Evolutionary conservation across 1,140 invertebrate species (phyloP), one percentile per base, ranked within the genome.

Genomic region (Aphelenchoides avenae): DNA sequence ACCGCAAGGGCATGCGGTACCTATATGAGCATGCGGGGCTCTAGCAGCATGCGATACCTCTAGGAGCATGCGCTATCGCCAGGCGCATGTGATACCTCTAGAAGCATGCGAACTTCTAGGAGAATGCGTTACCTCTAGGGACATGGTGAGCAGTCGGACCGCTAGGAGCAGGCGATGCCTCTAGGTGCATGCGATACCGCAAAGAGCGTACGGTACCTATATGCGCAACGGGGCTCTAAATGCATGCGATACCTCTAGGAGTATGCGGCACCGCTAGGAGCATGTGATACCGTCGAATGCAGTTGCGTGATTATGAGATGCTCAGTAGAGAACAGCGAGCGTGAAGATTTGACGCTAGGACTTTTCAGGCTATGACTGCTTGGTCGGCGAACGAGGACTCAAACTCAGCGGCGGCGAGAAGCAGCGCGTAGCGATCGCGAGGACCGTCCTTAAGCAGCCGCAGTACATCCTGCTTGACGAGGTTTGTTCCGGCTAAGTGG

Each of bases 351-450:
- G n/a, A n/a, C n/a, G n/a, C n/a, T n/a, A n/a, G n/a, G n/a, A n/a
- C n/a, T n/a, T 2, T 56, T 47, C 40, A 77, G 78, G 76, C 42
- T 80, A 80, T 54, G 76, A 80, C 4, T 81, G 79, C 5, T 27
- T 79, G 30, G 79, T 80, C 33, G 80, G 80, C 27, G 80, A 81
- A 61, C 48, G 80, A 48, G 80, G 80, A 4, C 55, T 82, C 20
- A 81, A 80, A 58, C 57, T 81, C 30, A 78, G 76, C 77, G 90
- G 90, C 1, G 90, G 90, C 18, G 89, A 94, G 75, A 93, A 93
- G 64, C 91, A 94, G 77, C 82, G 91, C 64, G 87, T 94, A 44
- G 91, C 90, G 0, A 94, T 94, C 57, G 89, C 90, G 0, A 78
- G 91, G 54, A 91, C 90, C 0, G 81, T 94, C 15, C 79, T 94